phyloP scores from a whole-genome alignment of 2,888 invertebrate species.

The Agriopis leucophaearia region DNA sequence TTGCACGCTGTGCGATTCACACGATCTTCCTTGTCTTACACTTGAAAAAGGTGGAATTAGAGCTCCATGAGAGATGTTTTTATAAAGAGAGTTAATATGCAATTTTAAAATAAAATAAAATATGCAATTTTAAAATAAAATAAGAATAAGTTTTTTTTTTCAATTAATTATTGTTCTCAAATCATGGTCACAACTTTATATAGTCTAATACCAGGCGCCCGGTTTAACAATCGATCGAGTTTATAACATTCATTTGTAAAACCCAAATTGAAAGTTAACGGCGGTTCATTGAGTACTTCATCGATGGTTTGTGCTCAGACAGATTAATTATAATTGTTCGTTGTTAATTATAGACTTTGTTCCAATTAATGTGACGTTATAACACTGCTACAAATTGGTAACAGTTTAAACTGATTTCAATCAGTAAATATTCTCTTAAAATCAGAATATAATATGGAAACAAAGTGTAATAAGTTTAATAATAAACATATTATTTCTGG shows the following conservation, averaged over 20 bases:
- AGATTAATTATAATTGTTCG: slow-evolving; percentile 3
- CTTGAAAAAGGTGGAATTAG: too few relatives aligned
- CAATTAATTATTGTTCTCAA: too few relatives aligned
- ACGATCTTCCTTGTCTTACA: too few relatives aligned
- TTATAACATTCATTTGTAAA: slow-evolving; percentile 20
- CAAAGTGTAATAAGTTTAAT: too few relatives aligned
- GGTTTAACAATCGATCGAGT: slow-evolving; percentile 23
- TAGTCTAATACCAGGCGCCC: slow-evolving; percentile 32
- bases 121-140: too few relatives aligned
- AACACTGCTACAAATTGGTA: neutral
- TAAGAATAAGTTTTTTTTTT: neutral
- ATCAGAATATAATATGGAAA: neutral
- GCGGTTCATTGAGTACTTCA: slow-evolving; percentile 15
- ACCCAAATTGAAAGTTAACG: slow-evolving; percentile 29
- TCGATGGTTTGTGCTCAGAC: slow-evolving; percentile 1
- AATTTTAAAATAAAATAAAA: too few relatives aligned
- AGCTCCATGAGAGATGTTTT: too few relatives aligned
- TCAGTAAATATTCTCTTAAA: neutral
- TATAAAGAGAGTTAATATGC: too few relatives aligned
- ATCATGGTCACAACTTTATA: slow-evolving; percentile 14
- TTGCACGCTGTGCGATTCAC: too few relatives aligned
- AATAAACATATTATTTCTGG: too few relatives aligned
- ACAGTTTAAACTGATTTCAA: slow-evolving; percentile 1
- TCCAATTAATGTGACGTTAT: slow-evolving; percentile 4
- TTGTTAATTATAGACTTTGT: slow-evolving; percentile 13